These are phyloP conservation scores for Miichthys miiuy DNA, from an alignment of 2,797 vertebrate genomes.

Conservation along the genomic window DNA sequence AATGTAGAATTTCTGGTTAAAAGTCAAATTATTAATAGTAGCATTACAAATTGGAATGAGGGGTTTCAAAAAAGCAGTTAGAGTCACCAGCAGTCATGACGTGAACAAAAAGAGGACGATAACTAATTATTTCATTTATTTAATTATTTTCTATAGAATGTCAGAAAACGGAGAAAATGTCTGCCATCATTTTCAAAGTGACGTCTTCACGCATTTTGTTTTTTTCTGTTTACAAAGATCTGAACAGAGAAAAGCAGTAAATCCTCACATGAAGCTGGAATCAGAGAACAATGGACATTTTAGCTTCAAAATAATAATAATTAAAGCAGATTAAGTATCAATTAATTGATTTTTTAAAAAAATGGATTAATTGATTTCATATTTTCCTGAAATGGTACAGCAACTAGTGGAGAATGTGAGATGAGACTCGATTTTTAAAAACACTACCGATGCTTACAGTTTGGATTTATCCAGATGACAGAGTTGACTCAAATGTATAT, in stretches of 20 bases:
- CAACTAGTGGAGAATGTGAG: background rate
- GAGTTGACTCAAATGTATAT: background rate
- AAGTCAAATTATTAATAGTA: conserved; percentile 13
- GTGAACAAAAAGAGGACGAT: too few relatives aligned
- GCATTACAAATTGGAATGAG: background rate
- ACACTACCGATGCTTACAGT: background rate
- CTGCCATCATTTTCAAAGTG: background rate
- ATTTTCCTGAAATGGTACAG: background rate
- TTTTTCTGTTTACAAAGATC: background rate
- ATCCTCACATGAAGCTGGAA: background rate
- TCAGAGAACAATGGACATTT: background rate
- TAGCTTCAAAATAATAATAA: background rate
- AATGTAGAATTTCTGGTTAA: background rate
- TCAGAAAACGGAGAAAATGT: background rate
- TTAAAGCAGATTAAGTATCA: background rate
- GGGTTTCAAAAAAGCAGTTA: background rate
- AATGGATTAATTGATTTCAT: background rate
- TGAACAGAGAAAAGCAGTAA: background rate
- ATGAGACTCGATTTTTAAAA: background rate
- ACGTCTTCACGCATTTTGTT: background rate
- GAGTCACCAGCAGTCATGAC: background rate
- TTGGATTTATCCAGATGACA: background rate
- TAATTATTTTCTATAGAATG: background rate
- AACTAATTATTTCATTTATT: background rate
- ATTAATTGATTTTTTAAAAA: too few relatives aligned